Evolutionary conservation across 2,888 invertebrate species (phyloP).

Genomic region (Salpingus planirostris): DNA sequence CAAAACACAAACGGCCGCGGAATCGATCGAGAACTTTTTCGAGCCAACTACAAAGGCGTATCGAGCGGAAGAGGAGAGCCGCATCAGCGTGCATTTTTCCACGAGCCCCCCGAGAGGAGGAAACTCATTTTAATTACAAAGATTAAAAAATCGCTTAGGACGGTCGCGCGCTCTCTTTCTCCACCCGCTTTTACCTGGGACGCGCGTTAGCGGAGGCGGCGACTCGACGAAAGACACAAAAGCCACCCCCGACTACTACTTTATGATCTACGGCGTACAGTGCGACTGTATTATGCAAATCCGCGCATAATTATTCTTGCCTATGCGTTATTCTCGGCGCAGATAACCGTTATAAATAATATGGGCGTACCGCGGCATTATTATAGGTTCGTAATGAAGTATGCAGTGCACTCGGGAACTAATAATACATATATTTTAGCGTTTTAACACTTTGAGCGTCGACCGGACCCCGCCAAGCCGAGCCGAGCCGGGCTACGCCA

Average conservation of each 20-base stretch:
- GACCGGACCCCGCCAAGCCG: no score
- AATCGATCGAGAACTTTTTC: conserved; percentile 23
- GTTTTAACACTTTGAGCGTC: conserved; percentile 40
- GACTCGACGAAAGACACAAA: conserved; percentile 39
- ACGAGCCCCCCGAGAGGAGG: conserved; percentile 31
- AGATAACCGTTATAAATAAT: conserved; percentile 40
- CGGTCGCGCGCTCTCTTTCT: no score
- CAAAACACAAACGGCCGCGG: no score
- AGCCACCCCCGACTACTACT: no score
- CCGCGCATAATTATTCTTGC: conserved; percentile 38
- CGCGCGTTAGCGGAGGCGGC: no score
- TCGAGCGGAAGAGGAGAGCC: conserved; percentile 7
- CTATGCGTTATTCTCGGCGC: conserved; percentile 33
- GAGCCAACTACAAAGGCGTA: conserved; percentile 6
- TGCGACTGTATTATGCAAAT: no score
- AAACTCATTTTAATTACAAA: conserved; percentile 42
- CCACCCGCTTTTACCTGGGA: no score
- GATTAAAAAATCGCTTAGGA: conserved; percentile 39
- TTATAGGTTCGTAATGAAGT: conserved; percentile 34
- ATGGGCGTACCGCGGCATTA: conserved; percentile 29
- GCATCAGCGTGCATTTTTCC: conserved; percentile 21
- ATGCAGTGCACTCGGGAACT: conserved; percentile 36
- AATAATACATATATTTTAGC: conserved; percentile 42
- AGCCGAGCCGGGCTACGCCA: no score
- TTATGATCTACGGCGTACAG: conserved; percentile 33